phyloP scores from a whole-genome alignment of 2,888 invertebrate species.

The Papilio demoleus region DNA sequence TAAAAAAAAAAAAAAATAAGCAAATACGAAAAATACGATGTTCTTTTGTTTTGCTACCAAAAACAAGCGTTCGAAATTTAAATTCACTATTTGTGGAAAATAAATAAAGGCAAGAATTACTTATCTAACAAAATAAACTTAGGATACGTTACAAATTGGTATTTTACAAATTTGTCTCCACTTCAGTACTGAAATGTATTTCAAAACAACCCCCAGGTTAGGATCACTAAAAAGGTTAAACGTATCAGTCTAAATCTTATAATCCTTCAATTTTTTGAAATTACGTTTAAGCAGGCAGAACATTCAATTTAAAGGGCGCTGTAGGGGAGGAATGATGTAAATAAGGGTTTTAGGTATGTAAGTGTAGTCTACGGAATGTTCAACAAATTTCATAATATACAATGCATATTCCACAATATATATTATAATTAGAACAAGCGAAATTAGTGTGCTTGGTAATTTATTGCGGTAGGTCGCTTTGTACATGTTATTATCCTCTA shows the following conservation, averaged over 20 bases:
- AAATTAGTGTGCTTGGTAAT: conserved; percentile 19
- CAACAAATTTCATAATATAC: conserved; percentile 11
- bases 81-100: no score
- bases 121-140: not conserved
- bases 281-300: conserved; percentile 18
- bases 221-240: conserved; percentile 15
- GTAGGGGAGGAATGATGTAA: not conserved
- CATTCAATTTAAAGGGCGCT: conserved; percentile 4
- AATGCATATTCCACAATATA: not conserved
- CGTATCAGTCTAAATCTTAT: conserved; percentile 18
- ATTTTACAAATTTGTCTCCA: conserved; percentile 2
- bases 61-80: no score
- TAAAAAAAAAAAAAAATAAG: no score
- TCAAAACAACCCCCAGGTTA: not conserved
- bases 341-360: conserved; percentile 3
- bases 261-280: conserved; percentile 21
- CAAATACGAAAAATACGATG: no score
- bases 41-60: no score
- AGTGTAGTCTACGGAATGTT: not conserved
- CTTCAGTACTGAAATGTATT: not conserved
- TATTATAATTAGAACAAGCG: not conserved
- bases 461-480: conserved; percentile 13
- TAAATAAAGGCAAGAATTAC: not conserved
- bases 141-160: not conserved
- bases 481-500: conserved; percentile 4